Conservation (phyloP, 2,888 invertebrate genomes). For the Micoletzkya japonica region DNA sequence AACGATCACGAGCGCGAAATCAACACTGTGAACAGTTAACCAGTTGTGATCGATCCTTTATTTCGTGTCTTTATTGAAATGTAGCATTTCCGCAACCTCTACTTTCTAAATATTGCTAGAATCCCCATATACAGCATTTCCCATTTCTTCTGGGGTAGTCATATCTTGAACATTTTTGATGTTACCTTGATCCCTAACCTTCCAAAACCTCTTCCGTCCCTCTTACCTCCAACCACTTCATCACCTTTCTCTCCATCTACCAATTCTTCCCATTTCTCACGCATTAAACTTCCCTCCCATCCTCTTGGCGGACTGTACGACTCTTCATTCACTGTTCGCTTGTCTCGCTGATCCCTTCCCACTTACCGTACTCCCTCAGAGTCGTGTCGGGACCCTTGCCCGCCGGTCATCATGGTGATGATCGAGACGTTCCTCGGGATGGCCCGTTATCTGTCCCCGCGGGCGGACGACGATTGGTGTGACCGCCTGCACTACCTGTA, state of each 20-base stretch:
- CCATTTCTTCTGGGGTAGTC: neutral
- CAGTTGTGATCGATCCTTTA: neutral
- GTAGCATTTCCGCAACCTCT: neutral
- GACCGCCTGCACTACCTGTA: constrained; percentile 60
- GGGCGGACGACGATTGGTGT: constrained; percentile 56
- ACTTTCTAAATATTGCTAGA: neutral
- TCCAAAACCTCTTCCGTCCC: neutral
- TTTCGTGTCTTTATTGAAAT: neutral
- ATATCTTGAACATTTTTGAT: neutral
- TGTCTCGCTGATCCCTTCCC: neutral
- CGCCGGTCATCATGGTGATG: constrained; percentile 42
- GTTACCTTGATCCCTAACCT: neutral
- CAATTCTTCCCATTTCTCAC: neutral
- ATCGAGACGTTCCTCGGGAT: constrained; percentile 60
- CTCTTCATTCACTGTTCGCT: neutral
- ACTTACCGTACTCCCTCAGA: neutral
- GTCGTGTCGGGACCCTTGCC: neutral
- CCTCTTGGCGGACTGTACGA: neutral
- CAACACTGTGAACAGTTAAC: neutral
- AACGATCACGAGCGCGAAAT: neutral
- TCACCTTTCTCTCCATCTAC: neutral
- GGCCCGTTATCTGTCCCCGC: constrained; percentile 55
- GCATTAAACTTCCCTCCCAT: neutral
- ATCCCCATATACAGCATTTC: neutral
- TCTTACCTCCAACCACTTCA: neutral